phyloP scores from a whole-genome alignment of 2,113 vertebrate genomes.

The Seriola rivoliana region DNA sequence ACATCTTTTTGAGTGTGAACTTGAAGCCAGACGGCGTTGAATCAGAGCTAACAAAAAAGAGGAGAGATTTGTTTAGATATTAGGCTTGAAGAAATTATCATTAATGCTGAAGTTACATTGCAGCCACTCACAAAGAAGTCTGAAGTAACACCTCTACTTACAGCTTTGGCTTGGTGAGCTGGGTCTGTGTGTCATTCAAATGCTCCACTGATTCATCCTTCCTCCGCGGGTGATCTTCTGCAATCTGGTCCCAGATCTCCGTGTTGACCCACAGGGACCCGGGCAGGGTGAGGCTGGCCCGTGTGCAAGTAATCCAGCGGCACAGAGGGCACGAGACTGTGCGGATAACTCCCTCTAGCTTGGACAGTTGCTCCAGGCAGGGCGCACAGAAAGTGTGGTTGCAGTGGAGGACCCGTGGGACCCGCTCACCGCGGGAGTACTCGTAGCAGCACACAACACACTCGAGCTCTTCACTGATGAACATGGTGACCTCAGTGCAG shows the following conservation, averaged over 20 bases:
- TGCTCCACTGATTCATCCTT: accelerated
- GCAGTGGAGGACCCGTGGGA: slow-evolving; percentile 73
- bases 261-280: slow-evolving; percentile 66
- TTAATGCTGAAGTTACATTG: too few relatives aligned
- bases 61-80: neutral
- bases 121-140: neutral
- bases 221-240: neutral
- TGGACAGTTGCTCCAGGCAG: slow-evolving; percentile 59
- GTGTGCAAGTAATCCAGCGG: slow-evolving; percentile 69
- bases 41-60: neutral
- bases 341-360: neutral
- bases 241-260: slow-evolving; percentile 65
- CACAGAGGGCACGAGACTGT: slow-evolving; percentile 70
- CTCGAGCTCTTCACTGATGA: neutral
- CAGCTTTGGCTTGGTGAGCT: neutral
- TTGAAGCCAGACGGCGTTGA: neutral
- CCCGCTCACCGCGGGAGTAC: slow-evolving; percentile 33
- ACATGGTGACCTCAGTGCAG: slow-evolving; percentile 12
- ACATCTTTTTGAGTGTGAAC: neutral
- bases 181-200: neutral
- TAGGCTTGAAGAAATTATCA: too few relatives aligned
- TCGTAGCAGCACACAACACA: slow-evolving; percentile 63
- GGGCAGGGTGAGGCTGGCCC: slow-evolving; percentile 16
- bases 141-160: slow-evolving; percentile 30
- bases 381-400: slow-evolving; percentile 70